A percentile compares a stretch with the other conserved stretches of the same genome.
Evolutionary conservation across 2,113 vertebrate genomes (phyloP).

Genomic region (Chaetura pelagica): DNA sequence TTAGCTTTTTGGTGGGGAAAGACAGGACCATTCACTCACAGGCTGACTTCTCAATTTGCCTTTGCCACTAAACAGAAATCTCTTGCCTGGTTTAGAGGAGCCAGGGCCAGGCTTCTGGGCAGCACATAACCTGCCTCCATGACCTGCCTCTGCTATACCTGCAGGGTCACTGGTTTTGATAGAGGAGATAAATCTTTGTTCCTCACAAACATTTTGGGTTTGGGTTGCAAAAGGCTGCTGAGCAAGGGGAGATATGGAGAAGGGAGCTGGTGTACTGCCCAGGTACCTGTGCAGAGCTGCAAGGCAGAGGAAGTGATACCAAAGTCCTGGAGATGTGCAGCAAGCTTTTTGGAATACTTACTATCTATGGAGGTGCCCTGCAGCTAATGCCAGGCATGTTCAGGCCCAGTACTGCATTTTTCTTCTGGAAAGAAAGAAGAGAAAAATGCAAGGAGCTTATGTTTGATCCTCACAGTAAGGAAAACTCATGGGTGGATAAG

Average conservation of each 20-base stretch:
- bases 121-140: neutral
- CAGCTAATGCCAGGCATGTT: neutral
- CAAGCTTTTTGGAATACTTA: neutral
- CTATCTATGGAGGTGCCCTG: neutral
- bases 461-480: neutral
- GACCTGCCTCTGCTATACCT: neutral
- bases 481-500: neutral
- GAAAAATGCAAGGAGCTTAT: neutral
- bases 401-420: neutral
- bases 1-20: neutral
- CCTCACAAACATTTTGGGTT: neutral
- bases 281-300: neutral
- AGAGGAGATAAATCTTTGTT: neutral
- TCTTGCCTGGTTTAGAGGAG: neutral
- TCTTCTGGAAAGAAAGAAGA: neutral
- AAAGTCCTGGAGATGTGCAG: neutral
- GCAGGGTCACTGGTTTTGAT: neutral
- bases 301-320: neutral
- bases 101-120: neutral
- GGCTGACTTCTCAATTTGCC: neutral
- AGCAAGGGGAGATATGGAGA: fast-evolving
- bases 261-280: neutral
- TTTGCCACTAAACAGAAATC: neutral
- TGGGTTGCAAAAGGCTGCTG: neutral
- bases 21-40: neutral